These are phyloP conservation scores for Xenus cinereus DNA, from an alignment of 2,113 vertebrate species.

Conservation along the genomic window DNA sequence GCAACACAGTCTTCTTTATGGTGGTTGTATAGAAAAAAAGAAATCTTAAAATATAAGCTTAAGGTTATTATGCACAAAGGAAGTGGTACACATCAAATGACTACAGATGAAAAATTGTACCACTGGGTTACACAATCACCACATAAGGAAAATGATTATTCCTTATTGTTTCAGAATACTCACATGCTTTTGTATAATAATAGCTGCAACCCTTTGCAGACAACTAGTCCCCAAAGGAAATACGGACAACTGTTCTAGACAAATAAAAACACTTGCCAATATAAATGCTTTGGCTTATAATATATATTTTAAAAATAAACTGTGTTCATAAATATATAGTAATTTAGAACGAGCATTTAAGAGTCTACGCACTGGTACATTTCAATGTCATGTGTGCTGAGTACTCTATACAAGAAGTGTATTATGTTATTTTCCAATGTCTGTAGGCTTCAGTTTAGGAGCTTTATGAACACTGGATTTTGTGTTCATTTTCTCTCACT, in stretches of 20 bases:
- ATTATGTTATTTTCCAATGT: not conserved
- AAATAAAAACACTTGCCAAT: not conserved
- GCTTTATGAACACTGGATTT: not conserved
- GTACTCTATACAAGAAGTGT: not conserved
- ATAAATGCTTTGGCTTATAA: not conserved
- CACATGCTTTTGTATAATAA: not conserved
- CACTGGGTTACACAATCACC: not conserved
- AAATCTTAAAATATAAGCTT: not conserved
- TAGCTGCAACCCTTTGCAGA: not conserved
- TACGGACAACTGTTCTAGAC: not conserved
- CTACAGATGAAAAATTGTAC: not conserved
- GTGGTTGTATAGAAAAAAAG: not conserved
- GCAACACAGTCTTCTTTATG: not conserved
- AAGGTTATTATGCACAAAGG: not conserved
- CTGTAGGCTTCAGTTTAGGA: not conserved
- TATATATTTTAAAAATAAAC: not conserved
- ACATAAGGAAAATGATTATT: not conserved
- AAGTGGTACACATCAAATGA: not conserved
- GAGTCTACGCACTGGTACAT: not conserved
- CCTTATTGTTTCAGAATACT: not conserved
- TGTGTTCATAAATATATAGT: not conserved
- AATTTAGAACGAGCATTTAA: not conserved
- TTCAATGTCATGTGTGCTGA: not conserved
- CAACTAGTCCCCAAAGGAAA: not conserved
- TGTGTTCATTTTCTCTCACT: not conserved